phyloP scores from a whole-genome alignment of 2,113 vertebrate genomes.

The Athene noctua region DNA sequence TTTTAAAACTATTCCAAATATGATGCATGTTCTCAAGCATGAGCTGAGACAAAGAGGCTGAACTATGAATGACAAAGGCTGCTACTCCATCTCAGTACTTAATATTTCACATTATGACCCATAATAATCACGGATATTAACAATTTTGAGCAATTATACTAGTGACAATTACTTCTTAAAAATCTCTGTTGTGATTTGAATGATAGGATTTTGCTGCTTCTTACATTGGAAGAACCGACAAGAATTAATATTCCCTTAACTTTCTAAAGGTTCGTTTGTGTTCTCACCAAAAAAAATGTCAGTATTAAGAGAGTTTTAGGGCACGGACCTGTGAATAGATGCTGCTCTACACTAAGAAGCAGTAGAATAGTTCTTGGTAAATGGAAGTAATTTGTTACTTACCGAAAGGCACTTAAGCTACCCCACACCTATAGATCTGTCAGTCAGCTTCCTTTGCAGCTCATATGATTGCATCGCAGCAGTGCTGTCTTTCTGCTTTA shows the following conservation, averaged over 20 bases:
- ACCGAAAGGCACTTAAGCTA: not conserved
- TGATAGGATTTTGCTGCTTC: rapidly evolving
- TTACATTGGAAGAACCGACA: not conserved
- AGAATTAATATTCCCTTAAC: not conserved
- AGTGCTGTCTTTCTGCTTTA: not conserved
- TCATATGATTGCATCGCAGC: not conserved
- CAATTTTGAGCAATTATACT: not conserved
- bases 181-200: not conserved
- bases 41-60: not conserved
- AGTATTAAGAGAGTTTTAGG: not conserved
- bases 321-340: not conserved
- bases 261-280: not conserved
- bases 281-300: not conserved
- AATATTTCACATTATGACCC: not conserved
- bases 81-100: not conserved
- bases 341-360: not conserved
- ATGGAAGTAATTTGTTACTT: not conserved
- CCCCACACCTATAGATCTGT: not conserved
- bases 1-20: not conserved
- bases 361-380: not conserved
- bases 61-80: not conserved
- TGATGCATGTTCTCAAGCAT: not conserved
- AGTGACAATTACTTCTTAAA: not conserved
- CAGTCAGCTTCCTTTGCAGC: not conserved
- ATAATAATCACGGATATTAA: not conserved